A percentile compares a stretch with the other conserved stretches of the same genome.
Evolutionary conservation across 2,888 invertebrate species (phyloP).

Genomic region (Cabera pusaria): DNA sequence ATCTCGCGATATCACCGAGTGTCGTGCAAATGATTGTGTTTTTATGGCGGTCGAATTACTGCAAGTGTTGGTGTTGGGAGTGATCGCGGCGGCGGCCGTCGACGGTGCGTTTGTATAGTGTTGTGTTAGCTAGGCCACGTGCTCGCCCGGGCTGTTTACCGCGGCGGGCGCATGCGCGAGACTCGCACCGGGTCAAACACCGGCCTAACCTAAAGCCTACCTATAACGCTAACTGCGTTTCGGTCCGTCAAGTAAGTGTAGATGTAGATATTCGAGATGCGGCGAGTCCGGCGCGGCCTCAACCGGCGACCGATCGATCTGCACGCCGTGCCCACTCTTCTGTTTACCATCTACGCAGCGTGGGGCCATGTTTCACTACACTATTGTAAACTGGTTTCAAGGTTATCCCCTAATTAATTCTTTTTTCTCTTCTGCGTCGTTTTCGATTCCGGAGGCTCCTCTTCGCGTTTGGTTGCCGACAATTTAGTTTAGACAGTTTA

Average conservation of each 20-base stretch:
- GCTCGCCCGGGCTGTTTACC: slow-evolving; percentile 72
- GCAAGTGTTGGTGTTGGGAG: slow-evolving; percentile 85
- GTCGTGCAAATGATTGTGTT: slow-evolving; percentile 87
- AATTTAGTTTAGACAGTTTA: slow-evolving; percentile 26
- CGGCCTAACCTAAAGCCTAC: slow-evolving; percentile 73
- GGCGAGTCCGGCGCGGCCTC: slow-evolving; percentile 15
- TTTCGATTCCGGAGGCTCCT: slow-evolving; percentile 2
- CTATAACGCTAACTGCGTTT: slow-evolving; percentile 44
- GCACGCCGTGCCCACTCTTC: slow-evolving; percentile 10
- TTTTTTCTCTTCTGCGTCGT: slow-evolving; percentile 26
- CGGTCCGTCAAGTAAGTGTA: slow-evolving; percentile 66
- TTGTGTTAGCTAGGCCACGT: slow-evolving; percentile 43
- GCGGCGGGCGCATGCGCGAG: slow-evolving; percentile 74
- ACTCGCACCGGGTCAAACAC: slow-evolving; percentile 73
- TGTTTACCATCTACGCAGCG: slow-evolving; percentile 33
- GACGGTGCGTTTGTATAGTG: slow-evolving; percentile 65
- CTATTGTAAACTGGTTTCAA: slow-evolving; percentile 34
- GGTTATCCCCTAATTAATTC: slow-evolving; percentile 34
- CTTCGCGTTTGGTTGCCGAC: no score
- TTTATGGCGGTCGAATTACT: slow-evolving; percentile 91
- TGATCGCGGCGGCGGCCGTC: slow-evolving; percentile 75
- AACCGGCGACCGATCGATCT: slow-evolving; percentile 10
- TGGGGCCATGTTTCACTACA: slow-evolving; percentile 29
- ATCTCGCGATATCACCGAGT: slow-evolving; percentile 67
- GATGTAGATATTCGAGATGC: slow-evolving; percentile 57